Evolutionary conservation across 2,888 invertebrate genomes (phyloP).

Genomic region (Saturnia japonica): DNA sequence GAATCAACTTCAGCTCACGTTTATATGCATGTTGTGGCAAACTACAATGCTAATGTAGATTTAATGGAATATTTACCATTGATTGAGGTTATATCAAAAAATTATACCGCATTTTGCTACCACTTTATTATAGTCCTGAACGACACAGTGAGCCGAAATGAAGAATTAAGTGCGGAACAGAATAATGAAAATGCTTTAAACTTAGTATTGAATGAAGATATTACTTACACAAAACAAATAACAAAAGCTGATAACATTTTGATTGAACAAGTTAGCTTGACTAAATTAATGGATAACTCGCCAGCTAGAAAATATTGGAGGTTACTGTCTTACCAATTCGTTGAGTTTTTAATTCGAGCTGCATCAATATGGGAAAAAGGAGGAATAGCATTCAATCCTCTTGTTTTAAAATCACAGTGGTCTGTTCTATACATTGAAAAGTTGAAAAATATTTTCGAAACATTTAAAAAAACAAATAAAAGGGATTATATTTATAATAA

Average conservation of each 20-base stretch:
- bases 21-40: conserved; percentile 61
- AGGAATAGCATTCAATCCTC: conserved; percentile 66
- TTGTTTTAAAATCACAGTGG: conserved; percentile 54
- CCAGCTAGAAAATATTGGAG: conserved; percentile 62
- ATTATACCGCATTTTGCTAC: conserved; percentile 56
- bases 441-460: conserved; percentile 49
- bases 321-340: conserved; percentile 51
- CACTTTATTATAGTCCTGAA: conserved; percentile 60
- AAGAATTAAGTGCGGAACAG: conserved; percentile 47
- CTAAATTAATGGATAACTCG: conserved; percentile 58
- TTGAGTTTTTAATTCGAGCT: conserved; percentile 61
- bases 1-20: conserved; percentile 40
- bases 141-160: conserved; percentile 45
- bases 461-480: conserved; percentile 35
- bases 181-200: conserved; percentile 65
- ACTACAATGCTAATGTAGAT: conserved; percentile 47
- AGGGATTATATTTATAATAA: conserved; percentile 22
- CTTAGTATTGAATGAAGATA: conserved; percentile 49
- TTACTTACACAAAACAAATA: conserved; percentile 30
- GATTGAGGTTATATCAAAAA: conserved; percentile 52
- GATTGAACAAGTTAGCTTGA: conserved; percentile 52
- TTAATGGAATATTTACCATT: conserved; percentile 56
- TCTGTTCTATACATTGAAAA: conserved; percentile 57
- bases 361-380: conserved; percentile 72
- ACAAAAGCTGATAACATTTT: conserved; percentile 39